Evolutionary conservation across 2,113 vertebrate species (phyloP).

Genomic region (Rostratula benghalensis): DNA sequence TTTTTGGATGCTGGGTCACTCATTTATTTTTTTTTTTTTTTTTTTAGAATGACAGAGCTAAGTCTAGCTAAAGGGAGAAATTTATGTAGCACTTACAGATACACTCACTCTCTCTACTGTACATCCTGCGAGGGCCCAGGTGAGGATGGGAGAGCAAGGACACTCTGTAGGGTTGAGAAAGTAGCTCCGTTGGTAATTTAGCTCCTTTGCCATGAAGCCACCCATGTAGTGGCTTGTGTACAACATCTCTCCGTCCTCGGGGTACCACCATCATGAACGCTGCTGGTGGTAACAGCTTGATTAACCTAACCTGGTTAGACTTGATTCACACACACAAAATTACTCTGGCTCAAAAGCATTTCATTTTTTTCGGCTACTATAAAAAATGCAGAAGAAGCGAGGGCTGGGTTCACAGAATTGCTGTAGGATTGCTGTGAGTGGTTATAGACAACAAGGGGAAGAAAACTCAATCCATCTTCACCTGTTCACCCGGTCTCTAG

Average conservation of each 20-base stretch:
- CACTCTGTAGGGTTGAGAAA: neutral
- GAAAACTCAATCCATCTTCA: neutral
- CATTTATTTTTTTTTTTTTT: neutral
- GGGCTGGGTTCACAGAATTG: neutral
- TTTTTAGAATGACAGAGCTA: neutral
- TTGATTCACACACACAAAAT: neutral
- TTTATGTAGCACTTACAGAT: too few relatives aligned
- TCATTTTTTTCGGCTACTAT: neutral
- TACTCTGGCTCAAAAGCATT: neutral
- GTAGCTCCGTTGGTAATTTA: neutral
- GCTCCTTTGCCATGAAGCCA: neutral
- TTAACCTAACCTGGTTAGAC: neutral
- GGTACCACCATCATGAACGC: neutral
- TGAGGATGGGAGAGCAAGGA: neutral
- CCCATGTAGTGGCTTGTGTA: neutral
- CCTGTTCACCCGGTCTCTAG: accelerated
- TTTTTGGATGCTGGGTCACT: neutral
- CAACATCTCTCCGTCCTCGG: neutral
- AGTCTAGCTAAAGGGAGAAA: neutral
- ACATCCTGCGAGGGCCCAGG: neutral
- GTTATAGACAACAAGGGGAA: neutral
- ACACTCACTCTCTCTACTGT: neutral
- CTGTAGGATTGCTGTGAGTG: neutral
- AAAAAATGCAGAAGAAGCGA: neutral
- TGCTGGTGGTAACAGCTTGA: neutral